These are phyloP conservation scores for Clistopyga incitator DNA, from an alignment of 2,888 invertebrate species.

Conservation along the genomic window DNA sequence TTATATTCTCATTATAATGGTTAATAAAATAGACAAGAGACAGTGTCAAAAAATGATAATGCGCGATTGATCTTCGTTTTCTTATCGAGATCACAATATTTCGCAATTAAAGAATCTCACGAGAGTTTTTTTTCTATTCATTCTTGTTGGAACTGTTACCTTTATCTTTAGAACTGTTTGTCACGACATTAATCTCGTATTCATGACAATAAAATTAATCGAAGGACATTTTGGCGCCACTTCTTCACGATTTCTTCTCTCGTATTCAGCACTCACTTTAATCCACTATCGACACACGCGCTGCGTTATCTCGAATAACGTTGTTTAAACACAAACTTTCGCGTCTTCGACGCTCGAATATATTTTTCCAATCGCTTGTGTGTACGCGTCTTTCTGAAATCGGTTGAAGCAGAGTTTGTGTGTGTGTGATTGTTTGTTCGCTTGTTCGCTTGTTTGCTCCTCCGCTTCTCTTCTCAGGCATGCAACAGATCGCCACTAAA, in stretches of 20 bases:
- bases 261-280: slow-evolving; percentile 21
- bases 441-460: neutral
- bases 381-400: slow-evolving; percentile 11
- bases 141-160: too few species aligned
- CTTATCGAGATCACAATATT: neutral
- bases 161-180: too few species aligned
- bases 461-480: slow-evolving; percentile 21
- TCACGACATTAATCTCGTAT: neutral
- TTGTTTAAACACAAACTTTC: slow-evolving; percentile 17
- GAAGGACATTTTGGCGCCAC: neutral
- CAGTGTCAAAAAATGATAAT: neutral
- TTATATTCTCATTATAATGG: slow-evolving; percentile 33
- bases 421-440: slow-evolving; percentile 34
- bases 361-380: slow-evolving; percentile 46
- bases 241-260: slow-evolving; percentile 13
- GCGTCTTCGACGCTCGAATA: slow-evolving; percentile 15
- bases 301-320: slow-evolving; percentile 8
- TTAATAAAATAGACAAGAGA: slow-evolving; percentile 25
- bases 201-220: neutral
- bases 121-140: slow-evolving; percentile 5
- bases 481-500: slow-evolving; percentile 24
- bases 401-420: slow-evolving; percentile 3
- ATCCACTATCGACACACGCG: slow-evolving; percentile 7
- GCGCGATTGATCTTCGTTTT: neutral
- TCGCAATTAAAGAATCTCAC: slow-evolving; percentile 67